Conservation (phyloP, 2,888 invertebrate genomes). For the Cantharis nigra region DNA sequence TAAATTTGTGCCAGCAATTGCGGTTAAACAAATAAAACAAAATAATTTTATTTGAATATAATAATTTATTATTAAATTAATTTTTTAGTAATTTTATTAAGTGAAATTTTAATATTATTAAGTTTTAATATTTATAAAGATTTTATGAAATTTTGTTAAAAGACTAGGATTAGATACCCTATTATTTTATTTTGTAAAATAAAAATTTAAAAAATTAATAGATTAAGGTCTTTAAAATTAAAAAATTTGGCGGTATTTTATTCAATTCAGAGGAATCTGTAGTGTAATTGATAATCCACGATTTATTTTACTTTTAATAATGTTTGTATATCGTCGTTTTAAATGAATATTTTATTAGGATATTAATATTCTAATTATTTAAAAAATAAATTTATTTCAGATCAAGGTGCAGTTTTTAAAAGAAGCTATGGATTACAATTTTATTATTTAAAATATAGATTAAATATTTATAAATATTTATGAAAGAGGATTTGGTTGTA, state of each 20-base stretch:
- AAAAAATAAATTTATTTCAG: conserved; percentile 61
- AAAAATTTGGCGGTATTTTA: conserved; percentile 73
- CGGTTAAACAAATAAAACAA: conserved; percentile 68
- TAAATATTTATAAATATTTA: conserved; percentile 61
- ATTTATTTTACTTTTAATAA: conserved; percentile 59
- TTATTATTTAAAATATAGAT: conserved; percentile 68
- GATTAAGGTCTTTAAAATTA: conserved; percentile 66
- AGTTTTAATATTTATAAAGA: conserved; percentile 53
- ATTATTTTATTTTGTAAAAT: conserved; percentile 61
- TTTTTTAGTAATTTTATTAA: conserved; percentile 57
- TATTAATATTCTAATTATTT: conserved; percentile 58
- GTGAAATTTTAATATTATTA: conserved; percentile 61
- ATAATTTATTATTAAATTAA: conserved; percentile 50
- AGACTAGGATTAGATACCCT: conserved; percentile 75
- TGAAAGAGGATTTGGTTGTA: conserved; percentile 72
- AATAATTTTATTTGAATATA: conserved; percentile 58
- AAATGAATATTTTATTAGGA: conserved; percentile 54
- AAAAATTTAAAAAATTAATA: conserved; percentile 60
- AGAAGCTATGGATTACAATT: conserved; percentile 72
- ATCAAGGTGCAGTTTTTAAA: conserved; percentile 73
- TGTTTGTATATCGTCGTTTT: conserved; percentile 55
- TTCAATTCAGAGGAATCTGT: conserved; percentile 73
- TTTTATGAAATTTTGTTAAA: conserved; percentile 53
- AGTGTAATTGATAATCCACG: conserved; percentile 70
- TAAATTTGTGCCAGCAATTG: conserved; percentile 73